Evolutionary conservation across 1,140 invertebrate genomes (phyloP), one percentile per base, ranked within the genome.

Genomic region (Thrips palmi): DNA sequence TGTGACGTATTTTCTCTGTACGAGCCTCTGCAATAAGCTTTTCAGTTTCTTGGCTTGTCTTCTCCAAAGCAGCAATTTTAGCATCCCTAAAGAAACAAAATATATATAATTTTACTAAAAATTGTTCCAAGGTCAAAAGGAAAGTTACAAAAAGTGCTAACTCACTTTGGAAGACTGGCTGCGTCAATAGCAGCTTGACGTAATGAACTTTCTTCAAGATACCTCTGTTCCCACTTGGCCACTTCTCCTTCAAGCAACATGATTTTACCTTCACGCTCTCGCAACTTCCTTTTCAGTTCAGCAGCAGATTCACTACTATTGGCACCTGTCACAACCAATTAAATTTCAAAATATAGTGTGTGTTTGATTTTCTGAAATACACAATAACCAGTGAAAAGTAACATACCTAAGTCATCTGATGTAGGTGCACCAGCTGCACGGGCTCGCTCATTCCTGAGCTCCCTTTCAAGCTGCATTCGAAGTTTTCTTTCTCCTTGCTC

Each of bases 211-310:
- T 88, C 83, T 55, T 87, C 82, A 5, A 88, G 58, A 58, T 82
- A 87, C 31, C 78, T 68, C 59, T 87, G 82, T 56, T 88, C 82
- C 79, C 82, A 85, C 57, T 84, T 81, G 32, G 78, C 70, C 39
- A 79, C 76, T 50, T 86, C 81, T 3, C 79, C 77, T 55, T 86
- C 81, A 19, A 84, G 56, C 14, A 69, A 67, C 65, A 87, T 78
- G 24, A 85, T 77, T 47, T 77, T 74, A 55, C 84, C 79, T 54
- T 84, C 79, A 38, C 73, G 64, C 53, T 84, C 78, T 19, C 77
- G 63, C 29, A 83, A 48, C 50, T 67, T 57, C 41, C 73, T 56
- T 46, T 76, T 74, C 39, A 80, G 53, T 45, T 79, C 74, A 1
- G 68, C 62, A 40, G 69, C 64, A 20, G 64, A 69, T 48, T 71